Conservation (phyloP, 1,140 invertebrate genomes). For the Hestina assimilis region DNA sequence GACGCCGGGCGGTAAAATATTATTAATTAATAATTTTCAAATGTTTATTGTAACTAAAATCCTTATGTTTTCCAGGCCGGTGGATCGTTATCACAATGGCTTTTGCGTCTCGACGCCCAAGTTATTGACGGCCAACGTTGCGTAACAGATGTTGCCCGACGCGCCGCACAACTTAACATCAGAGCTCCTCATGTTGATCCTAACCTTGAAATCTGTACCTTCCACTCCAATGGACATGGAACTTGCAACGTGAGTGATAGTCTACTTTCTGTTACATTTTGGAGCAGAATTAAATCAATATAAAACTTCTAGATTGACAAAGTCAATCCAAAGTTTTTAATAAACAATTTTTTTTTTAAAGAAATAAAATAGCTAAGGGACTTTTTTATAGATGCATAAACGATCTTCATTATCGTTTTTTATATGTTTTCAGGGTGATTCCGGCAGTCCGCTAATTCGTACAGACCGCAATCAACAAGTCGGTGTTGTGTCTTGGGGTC, state of each 20-base stretch:
- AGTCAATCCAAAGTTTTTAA: too few species aligned
- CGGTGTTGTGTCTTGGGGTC: constrained; percentile 80
- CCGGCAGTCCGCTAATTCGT: constrained; percentile 78
- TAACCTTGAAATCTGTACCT: constrained; percentile 44
- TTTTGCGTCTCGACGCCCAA: constrained; percentile 31
- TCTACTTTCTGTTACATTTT: too few species aligned
- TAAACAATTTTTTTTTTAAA: too few species aligned
- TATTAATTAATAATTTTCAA: too few species aligned
- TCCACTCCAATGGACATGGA: constrained; percentile 35
- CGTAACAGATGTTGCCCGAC: constrained; percentile 14
- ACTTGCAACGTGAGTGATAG: constrained; percentile 45
- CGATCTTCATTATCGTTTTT: too few species aligned
- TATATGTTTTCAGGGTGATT: constrained; percentile 71
- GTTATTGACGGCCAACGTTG: constrained; percentile 36
- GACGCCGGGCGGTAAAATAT: too few species aligned
- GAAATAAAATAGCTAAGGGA: too few species aligned
- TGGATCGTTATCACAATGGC: constrained; percentile 30
- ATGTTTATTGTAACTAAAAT: too few species aligned
- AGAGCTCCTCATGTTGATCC: constrained; percentile 38
- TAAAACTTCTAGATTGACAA: too few species aligned
- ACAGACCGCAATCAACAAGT: constrained; percentile 57
- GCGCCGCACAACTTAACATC: constrained; percentile 27
- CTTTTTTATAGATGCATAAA: too few species aligned
- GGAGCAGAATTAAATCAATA: too few species aligned
- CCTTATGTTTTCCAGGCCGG: constrained; percentile 29